These are phyloP conservation scores for Dynastes grantii DNA, from an alignment of 2,888 invertebrate genomes.

Conservation along the genomic window DNA sequence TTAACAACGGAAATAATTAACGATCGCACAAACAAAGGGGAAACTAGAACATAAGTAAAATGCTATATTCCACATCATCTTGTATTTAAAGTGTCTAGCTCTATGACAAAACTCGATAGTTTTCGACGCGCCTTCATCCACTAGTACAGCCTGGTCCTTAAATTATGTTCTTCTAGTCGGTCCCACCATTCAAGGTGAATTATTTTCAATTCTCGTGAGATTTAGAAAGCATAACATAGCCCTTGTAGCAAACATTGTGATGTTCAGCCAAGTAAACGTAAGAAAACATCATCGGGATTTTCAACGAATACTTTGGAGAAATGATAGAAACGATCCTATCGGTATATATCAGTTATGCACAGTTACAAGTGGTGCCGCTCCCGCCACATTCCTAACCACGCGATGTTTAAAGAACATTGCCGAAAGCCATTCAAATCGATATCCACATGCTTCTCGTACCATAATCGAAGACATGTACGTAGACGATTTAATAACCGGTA, in stretches of 20 bases:
- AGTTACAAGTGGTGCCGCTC: conserved; percentile 28
- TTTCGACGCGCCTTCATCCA: background rate
- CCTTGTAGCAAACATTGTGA: too few relatives aligned
- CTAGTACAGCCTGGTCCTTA: conserved; percentile 6
- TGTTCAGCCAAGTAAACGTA: too few relatives aligned
- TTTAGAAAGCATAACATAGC: conserved; percentile 15
- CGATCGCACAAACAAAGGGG: too few relatives aligned
- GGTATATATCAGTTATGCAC: conserved; percentile 16
- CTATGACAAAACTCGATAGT: too few relatives aligned
- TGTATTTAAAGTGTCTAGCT: too few relatives aligned
- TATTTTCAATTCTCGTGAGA: conserved; percentile 27
- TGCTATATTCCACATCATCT: too few relatives aligned
- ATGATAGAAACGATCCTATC: conserved; percentile 11
- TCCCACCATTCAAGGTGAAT: conserved; percentile 26
- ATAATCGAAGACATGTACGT: conserved; percentile 40
- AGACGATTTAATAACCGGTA: conserved; percentile 31
- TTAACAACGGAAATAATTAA: too few relatives aligned
- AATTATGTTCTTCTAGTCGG: conserved; percentile 21
- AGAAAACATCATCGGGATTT: conserved; percentile 5
- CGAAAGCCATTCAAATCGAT: background rate
- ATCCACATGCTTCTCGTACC: conserved; percentile 24
- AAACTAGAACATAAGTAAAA: too few relatives aligned
- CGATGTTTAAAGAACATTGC: conserved; percentile 41
- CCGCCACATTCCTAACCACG: conserved; percentile 36
- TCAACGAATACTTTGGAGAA: conserved; percentile 42